These are phyloP conservation scores for Coranthus polyacanthus DNA, from an alignment of 2,797 vertebrate species.

Conservation along the genomic window DNA sequence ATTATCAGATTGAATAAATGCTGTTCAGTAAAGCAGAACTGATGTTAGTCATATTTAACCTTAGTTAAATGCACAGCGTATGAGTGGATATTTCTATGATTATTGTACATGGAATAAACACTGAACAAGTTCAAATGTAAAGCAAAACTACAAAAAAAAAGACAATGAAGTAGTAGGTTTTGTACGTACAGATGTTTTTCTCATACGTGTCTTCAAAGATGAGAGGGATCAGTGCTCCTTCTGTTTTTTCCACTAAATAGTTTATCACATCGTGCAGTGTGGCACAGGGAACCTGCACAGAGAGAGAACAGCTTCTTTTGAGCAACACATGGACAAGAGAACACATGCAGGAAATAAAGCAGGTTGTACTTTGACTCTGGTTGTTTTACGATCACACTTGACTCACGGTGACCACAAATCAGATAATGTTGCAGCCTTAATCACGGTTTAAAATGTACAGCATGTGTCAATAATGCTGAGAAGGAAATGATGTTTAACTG, in stretches of 20 bases:
- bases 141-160: background rate
- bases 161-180: background rate
- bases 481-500: background rate
- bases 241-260: slow-evolving; percentile 81
- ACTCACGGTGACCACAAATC: too few species aligned
- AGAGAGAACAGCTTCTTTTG: background rate
- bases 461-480: background rate
- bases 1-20: slow-evolving; percentile 73
- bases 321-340: background rate
- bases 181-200: slow-evolving; percentile 83
- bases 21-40: slow-evolving; percentile 62
- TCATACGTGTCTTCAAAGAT: slow-evolving; percentile 81
- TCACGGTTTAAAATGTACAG: background rate
- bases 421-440: background rate
- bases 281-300: slow-evolving; percentile 77
- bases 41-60: background rate
- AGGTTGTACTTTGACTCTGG: background rate
- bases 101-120: background rate
- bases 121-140: background rate
- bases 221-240: slow-evolving; percentile 79
- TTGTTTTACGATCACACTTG: background rate
- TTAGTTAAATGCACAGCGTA: background rate
- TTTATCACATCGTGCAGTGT: slow-evolving; percentile 82
- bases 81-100: background rate
- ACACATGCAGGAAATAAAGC: background rate